These are phyloP conservation scores for Acanthacorydalis orientalis DNA, from an alignment of 2,888 invertebrate genomes.

Conservation along the genomic window DNA sequence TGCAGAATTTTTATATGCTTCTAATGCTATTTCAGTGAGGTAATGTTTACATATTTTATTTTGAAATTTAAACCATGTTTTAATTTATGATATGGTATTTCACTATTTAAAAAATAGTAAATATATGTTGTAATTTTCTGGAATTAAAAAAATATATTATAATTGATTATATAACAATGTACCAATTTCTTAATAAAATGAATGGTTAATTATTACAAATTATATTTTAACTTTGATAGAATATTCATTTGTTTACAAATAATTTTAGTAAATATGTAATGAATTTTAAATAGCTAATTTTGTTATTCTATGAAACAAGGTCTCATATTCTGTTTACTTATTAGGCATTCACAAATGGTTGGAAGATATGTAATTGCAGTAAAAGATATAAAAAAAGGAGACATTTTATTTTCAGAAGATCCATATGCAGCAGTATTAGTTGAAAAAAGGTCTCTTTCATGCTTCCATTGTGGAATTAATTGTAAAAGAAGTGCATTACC, in stretches of 20 bases:
- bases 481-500: background rate
- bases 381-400: conserved; percentile 40
- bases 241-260: too few species aligned
- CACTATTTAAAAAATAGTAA: too few species aligned
- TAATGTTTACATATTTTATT: conserved; percentile 14
- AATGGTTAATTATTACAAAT: too few species aligned
- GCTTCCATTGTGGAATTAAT: background rate
- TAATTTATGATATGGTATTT: too few species aligned
- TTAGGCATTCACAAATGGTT: conserved; percentile 32
- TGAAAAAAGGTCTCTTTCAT: background rate
- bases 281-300: conserved; percentile 7
- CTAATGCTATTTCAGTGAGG: conserved; percentile 32
- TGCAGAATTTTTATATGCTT: conserved; percentile 33
- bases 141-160: too few species aligned
- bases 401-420: conserved; percentile 62
- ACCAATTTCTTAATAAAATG: too few species aligned
- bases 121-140: too few species aligned
- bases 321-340: conserved; percentile 8
- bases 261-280: too few species aligned
- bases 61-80: too few species aligned
- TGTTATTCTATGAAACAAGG: conserved; percentile 4
- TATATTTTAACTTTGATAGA: too few species aligned
- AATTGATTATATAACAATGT: too few species aligned
- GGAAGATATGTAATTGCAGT: conserved; percentile 52
- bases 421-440: conserved; percentile 32